Base-by-base conservation (phyloP, 2,888 invertebrate genomes). In the Drosophila pseudotakahashii region DNA sequence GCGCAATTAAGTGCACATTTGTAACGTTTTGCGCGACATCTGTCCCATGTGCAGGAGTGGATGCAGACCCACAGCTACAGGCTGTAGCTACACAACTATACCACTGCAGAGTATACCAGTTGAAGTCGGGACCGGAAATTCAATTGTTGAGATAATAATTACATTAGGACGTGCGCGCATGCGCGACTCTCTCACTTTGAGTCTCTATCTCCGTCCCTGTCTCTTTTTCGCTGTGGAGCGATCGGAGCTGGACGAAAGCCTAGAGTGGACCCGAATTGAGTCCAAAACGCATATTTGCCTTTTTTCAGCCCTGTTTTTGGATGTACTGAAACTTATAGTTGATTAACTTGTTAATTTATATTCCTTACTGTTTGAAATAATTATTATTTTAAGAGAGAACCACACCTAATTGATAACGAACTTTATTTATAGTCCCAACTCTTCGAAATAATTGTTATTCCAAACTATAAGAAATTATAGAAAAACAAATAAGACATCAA, bases 141-240 rank as follows among this genome's bases (percentile, higher is more conserved):
- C 91, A 90, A 90, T 90, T 90, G 90, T 89, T 88, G 83, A 81
- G 82, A 88, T 81, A 80, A 88, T 90, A 90, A 90, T 90, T 90
- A 85, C 87, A 85, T 83, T 88, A 89, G 88, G 90, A 89, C 89
- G 87, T 85, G 89, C 78, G 87, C 86, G 81, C 81, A 84, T 82
- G 85, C 82, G 79, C 84, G 72, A 80, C 83, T 83, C 73, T 54
- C 53, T 42, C 58, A 37, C 63, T 54, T 72, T 45, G 48, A 45
- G 55, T 42, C 60, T 36, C 36, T 10, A 44, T 16, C 60, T 36
- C 42, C 11, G 52, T 42, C 60, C 26, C 36, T 10, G 60, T 16
- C 60, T 57, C 42, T n/a, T 50, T 26, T 14, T 9, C 30, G 54
- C 61, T 52, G 45, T 69, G 57, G 34, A 66, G 50, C 60, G 59